Evolutionary conservation across 2,113 vertebrate species (phyloP).

Genomic region (Pelodiscus sinensis): DNA sequence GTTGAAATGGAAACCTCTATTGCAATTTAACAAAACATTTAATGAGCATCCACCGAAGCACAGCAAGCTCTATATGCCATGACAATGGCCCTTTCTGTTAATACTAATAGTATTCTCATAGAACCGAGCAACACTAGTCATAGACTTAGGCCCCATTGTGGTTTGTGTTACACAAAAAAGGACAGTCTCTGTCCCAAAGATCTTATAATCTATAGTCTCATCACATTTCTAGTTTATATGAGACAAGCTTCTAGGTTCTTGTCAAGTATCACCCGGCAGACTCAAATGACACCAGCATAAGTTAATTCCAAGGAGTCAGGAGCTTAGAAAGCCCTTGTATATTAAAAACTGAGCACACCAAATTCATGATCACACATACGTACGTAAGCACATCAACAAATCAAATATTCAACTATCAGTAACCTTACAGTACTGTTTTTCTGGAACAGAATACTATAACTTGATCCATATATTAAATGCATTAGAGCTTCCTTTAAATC

Average conservation of each 20-base stretch:
- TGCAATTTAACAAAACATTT: neutral
- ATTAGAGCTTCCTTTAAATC: rapidly evolving
- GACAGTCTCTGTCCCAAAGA: neutral
- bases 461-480: rapidly evolving
- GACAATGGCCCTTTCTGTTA: neutral
- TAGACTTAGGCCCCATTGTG: neutral
- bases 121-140: neutral
- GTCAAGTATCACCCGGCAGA: neutral
- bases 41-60: neutral
- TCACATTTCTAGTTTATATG: neutral
- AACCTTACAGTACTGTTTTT: rapidly evolving
- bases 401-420: neutral
- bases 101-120: neutral
- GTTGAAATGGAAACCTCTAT: neutral
- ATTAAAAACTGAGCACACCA: neutral
- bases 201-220: neutral
- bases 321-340: neutral
- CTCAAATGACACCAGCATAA: rapidly evolving
- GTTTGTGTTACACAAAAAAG: neutral
- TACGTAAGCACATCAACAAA: neutral
- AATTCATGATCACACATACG: rapidly evolving
- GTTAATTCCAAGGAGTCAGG: neutral
- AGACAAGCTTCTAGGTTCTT: neutral
- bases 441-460: rapidly evolving
- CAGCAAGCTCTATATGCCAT: rapidly evolving